Percentiles rank a stretch among this genome's conserved stretches.
Evolutionary conservation across 2,888 invertebrate species (phyloP).

Genomic region (Clivina fossor): DNA sequence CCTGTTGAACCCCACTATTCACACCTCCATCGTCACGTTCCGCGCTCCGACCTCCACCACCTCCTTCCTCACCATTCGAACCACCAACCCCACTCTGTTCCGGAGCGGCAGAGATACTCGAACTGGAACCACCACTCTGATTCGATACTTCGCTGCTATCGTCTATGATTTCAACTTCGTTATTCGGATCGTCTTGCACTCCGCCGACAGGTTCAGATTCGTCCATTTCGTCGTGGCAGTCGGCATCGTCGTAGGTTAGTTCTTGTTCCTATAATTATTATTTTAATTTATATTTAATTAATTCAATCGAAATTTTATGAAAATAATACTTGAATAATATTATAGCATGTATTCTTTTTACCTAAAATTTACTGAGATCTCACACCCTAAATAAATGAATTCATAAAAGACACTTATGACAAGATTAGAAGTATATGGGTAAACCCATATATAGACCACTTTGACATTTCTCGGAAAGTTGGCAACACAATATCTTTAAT

Average conservation of each 20-base stretch:
- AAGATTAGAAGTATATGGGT: too few relatives aligned
- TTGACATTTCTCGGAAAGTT: too few relatives aligned
- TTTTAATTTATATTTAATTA: too few relatives aligned
- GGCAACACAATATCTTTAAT: too few relatives aligned
- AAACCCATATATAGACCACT: too few relatives aligned
- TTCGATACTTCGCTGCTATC: conserved; percentile 67
- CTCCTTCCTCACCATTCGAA: conserved; percentile 56
- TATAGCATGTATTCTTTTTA: too few relatives aligned
- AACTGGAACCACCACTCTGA: conserved; percentile 54
- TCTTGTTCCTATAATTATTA: conserved; percentile 57
- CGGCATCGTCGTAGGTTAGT: conserved; percentile 57
- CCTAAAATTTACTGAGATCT: too few relatives aligned
- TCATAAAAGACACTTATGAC: too few relatives aligned
- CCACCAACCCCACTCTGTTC: conserved; percentile 48
- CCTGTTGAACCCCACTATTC: too few relatives aligned
- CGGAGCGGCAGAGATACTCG: conserved; percentile 20
- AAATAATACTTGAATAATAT: too few relatives aligned
- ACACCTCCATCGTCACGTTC: conserved; percentile 37
- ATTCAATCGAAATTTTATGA: too few relatives aligned
- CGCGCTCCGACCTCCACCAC: conserved; percentile 51
- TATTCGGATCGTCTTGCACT: conserved; percentile 62
- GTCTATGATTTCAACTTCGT: conserved; percentile 65
- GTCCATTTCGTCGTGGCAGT: conserved; percentile 58
- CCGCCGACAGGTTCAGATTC: conserved; percentile 49
- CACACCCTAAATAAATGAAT: too few relatives aligned